Percentiles rank a stretch among this genome's conserved stretches.
phyloP scores from a whole-genome alignment of 1,140 invertebrate species.

The Ceratosolen solmsi region DNA sequence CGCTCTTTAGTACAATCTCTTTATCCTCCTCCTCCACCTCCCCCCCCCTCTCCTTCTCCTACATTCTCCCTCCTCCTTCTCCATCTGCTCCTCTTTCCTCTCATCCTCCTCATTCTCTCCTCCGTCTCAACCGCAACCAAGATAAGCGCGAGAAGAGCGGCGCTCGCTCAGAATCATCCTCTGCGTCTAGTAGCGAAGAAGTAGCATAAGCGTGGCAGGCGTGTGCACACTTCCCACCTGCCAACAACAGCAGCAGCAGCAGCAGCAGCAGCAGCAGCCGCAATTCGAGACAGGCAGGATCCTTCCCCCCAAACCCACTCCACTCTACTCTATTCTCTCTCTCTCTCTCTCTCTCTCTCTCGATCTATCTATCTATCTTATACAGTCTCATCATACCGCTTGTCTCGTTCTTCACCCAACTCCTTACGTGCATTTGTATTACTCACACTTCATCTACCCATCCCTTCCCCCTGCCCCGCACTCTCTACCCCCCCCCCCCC shows the following conservation, averaged over 20 bases:
- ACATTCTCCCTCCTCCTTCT: not conserved
- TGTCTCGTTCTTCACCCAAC: not conserved
- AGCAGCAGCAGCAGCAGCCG: slow-evolving; percentile 33
- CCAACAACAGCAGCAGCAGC: slow-evolving; percentile 12
- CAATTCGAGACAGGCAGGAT: slow-evolving; percentile 22
- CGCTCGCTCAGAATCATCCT: not conserved
- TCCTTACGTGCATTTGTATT: not conserved
- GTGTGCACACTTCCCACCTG: slow-evolving; percentile 44
- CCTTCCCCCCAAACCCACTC: no score
- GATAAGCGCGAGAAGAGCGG: not conserved
- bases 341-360: not conserved
- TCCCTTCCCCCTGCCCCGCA: no score
- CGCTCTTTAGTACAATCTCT: not conserved
- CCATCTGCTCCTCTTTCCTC: not conserved
- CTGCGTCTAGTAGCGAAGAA: slow-evolving; percentile 10
- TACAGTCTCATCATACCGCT: not conserved
- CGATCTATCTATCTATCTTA: not conserved
- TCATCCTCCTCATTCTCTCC: not conserved
- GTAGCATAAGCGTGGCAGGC: slow-evolving; percentile 45
- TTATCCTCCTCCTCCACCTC: not conserved
- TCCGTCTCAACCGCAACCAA: not conserved
- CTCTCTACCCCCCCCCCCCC: not conserved
- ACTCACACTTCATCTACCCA: no score
- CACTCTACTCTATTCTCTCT: no score
- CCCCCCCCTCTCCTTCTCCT: not conserved